Percentiles rank a stretch among this genome's conserved stretches.
Conservation (phyloP, 2,888 invertebrate genomes). For the Mythimna impura region DNA sequence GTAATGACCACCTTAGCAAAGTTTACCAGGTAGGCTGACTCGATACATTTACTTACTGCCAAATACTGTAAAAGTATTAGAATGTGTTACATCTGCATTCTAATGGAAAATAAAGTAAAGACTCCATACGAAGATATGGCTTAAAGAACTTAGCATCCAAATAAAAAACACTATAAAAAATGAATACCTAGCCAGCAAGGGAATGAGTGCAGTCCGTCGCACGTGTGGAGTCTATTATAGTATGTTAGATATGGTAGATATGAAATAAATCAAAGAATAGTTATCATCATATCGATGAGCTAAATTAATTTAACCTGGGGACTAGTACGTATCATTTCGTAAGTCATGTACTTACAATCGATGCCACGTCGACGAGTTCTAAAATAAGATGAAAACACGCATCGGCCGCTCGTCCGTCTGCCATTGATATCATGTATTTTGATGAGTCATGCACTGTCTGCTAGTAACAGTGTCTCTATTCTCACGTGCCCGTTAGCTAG, state of each 20-base stretch:
- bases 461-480: conserved; percentile 56
- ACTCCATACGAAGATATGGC: too few species aligned
- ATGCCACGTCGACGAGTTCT: conserved; percentile 70
- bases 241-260: too few species aligned
- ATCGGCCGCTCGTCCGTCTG: conserved; percentile 66
- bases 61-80: too few species aligned
- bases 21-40: too few species aligned
- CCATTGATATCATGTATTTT: conserved; percentile 73
- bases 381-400: conserved; percentile 74
- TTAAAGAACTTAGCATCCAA: too few species aligned
- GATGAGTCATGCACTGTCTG: conserved; percentile 76
- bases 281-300: background rate
- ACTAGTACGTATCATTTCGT: conserved; percentile 32
- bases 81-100: too few species aligned
- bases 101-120: too few species aligned
- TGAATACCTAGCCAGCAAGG: too few species aligned
- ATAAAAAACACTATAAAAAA: too few species aligned
- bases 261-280: background rate
- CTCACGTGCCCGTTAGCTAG: conserved; percentile 34
- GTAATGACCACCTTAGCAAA: too few species aligned
- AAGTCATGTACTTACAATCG: conserved; percentile 53
- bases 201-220: too few species aligned
- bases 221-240: background rate
- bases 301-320: conserved; percentile 35
- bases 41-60: too few species aligned